Evolutionary conservation across 2,797 vertebrate species (phyloP), one percentile per base, ranked within the genome.

Genomic region (Xenentodon cancila): DNA sequence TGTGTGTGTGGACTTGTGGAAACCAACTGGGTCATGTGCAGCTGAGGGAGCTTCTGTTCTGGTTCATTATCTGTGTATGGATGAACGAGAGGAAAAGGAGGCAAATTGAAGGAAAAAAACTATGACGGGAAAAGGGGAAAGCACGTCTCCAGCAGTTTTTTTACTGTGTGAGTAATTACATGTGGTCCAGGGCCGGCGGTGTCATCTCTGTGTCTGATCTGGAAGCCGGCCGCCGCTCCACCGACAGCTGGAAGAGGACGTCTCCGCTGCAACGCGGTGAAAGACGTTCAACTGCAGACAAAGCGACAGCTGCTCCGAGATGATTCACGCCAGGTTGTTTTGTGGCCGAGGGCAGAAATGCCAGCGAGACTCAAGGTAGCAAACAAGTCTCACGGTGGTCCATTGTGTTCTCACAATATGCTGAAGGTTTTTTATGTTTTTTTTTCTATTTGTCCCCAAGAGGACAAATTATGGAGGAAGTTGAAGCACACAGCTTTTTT

Each of bases 81-180:
- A 21, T 48, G 45, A 52, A 18, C 19, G 25, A 32, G 13, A 21
- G 32, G 7, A 51, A 59, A 57, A 12, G 15, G 20, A 53, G 47
- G 57, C 47, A 18, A 56, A 59, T 9, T 53, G 27, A 48, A 42
- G 25, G 32, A 53, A 68, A 54, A 6, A 25, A 27, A 45, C 5
- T 21, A 16, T 27, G 11, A 20, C 18, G 40, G n/a, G 37, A 25
- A 66, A 50, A 59, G 40, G 40, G 22, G 53, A 59, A 56, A 18
- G 20, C 30, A 56, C 43, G 45, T 44, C 55, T 50, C 66, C 76
- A 64, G 72, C 77, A 81, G 70, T 66, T 78, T 17, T 21, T 18
- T 51, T 32, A n/a, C 16, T 69, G 55, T 65, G 68, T 70, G 65
- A 81, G 75, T 82, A 74, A 85, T 89, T 84, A 84, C 82, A 84